Conservation (phyloP, 2,888 invertebrate genomes). For the Schrankia costaestrigalis region DNA sequence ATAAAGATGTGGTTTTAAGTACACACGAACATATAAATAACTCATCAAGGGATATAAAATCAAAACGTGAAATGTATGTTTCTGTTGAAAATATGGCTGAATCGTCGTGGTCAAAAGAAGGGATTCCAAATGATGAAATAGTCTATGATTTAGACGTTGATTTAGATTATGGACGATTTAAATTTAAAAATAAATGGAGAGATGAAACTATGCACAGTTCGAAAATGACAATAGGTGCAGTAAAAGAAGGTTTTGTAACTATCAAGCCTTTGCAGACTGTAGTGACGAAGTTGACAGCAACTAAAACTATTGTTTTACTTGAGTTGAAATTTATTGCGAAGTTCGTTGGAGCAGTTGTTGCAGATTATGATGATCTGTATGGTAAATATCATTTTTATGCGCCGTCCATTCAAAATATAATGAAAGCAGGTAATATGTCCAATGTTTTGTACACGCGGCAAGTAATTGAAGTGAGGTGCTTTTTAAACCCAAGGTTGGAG, state of each 20-base stretch:
- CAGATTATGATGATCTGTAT: slow-evolving; percentile 49
- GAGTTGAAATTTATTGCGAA: slow-evolving; percentile 45
- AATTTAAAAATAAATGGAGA: slow-evolving; percentile 49
- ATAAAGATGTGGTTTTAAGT: slow-evolving; percentile 39
- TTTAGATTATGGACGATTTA: slow-evolving; percentile 34
- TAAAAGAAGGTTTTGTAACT: slow-evolving; percentile 30
- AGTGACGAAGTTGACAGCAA: slow-evolving; percentile 40
- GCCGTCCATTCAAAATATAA: slow-evolving; percentile 48
- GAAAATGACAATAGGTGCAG: slow-evolving; percentile 36
- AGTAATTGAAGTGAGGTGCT: slow-evolving; percentile 50
- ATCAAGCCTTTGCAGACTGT: slow-evolving; percentile 44
- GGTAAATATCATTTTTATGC: slow-evolving; percentile 65
- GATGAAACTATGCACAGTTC: slow-evolving; percentile 29
- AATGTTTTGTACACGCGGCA: slow-evolving; percentile 54
- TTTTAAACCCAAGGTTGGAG: slow-evolving; percentile 45
- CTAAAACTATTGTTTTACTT: slow-evolving; percentile 44
- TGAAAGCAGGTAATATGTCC: slow-evolving; percentile 49
- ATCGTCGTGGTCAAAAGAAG: slow-evolving; percentile 46
- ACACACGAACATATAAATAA: slow-evolving; percentile 49
- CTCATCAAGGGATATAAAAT: slow-evolving; percentile 32
- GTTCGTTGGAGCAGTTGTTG: slow-evolving; percentile 48
- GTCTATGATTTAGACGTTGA: slow-evolving; percentile 39
- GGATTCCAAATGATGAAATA: slow-evolving; percentile 44
- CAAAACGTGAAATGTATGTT: slow-evolving; percentile 30
- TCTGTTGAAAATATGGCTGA: slow-evolving; percentile 41